Base-by-base conservation (phyloP, 2,113 vertebrate species). In the Mirounga angustirostris region DNA sequence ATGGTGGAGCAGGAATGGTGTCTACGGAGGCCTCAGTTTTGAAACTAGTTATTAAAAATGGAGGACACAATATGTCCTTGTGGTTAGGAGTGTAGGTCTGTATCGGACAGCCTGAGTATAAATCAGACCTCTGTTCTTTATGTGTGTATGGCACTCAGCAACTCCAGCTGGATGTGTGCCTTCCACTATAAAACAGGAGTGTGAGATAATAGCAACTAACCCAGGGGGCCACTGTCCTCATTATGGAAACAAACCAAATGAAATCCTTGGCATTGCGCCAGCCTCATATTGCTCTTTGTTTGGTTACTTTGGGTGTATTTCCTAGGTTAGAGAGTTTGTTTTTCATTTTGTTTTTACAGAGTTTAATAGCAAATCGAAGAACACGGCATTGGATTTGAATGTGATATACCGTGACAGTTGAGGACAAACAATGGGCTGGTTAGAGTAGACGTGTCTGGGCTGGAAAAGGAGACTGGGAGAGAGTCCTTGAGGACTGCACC, bases 21-120 rank as follows among this genome's bases (percentile, higher is more conserved):
- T 56, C 21, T 73, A 80, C 50, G 56, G 94, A 67, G 10, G 52
- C 56, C 52, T 89, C 36, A 16, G 19, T 73, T 79, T 80, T 89
- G 36, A 94, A 97, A 63, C 61, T 61, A 78, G 3, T 86, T 96
- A 46, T 52, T 85, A n/a, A 76, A 89, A 91, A 40, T 22, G 6
- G n/a, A 89, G 14, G 21, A 73, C 11, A 15, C 6, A 26, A 6
- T 19, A 22, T 50, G 15, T 59, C 7, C 33, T 43, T 13, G 4
- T 73, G 5, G 24, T 28, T n/a, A 46, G 40, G 6, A 69, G 7
- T n/a, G 3, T 43, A 50, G 24, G 21, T 88, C 89, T 74, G 13
- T 1, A 80, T 91, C 7, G 40, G 30, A 71, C 0, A 33, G 3
- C 21, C 61, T 61, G 28, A 63, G 5, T 65, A 91, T 30, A 84